Evolutionary conservation across 2,888 invertebrate genomes (phyloP).

Genomic region (Drosophila falleni): DNA sequence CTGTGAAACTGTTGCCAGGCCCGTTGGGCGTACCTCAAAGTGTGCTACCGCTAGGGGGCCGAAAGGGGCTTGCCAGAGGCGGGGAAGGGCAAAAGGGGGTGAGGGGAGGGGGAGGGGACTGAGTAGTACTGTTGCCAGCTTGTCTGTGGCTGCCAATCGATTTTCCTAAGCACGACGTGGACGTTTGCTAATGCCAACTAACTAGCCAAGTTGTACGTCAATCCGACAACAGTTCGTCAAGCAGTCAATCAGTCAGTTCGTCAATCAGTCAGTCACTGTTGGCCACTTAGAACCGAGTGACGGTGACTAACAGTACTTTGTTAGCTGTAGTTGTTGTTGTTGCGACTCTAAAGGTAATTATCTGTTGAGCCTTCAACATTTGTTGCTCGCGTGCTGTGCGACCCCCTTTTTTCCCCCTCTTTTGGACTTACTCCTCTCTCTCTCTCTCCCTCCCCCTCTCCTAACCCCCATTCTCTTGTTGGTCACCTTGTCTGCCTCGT

Average conservation of each 20-base stretch:
- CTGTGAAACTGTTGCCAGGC: conserved; percentile 62
- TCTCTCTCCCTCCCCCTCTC: not conserved
- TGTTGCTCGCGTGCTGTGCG: conserved; percentile 72
- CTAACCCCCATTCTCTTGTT: not conserved
- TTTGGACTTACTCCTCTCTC: not conserved
- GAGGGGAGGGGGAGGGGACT: not conserved
- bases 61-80: not conserved
- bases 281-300: conserved; percentile 44
- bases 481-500: not conserved
- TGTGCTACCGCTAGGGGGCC: not conserved
- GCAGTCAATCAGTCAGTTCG: not conserved
- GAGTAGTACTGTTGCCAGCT: conserved; percentile 58
- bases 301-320: conserved; percentile 75
- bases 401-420: conserved; percentile 1
- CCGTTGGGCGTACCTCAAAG: conserved; percentile 31
- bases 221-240: conserved; percentile 20
- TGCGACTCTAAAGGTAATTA: conserved; percentile 63
- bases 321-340: conserved; percentile 35
- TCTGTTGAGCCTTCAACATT: conserved; percentile 77
- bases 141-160: conserved; percentile 66
- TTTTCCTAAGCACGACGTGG: conserved; percentile 52
- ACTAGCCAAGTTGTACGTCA: conserved; percentile 41
- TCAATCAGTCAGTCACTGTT: conserved; percentile 6
- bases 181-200: conserved; percentile 58
- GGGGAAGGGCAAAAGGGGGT: not conserved